Conservation (phyloP, 2,113 vertebrate species). For the Sula dactylatra region DNA sequence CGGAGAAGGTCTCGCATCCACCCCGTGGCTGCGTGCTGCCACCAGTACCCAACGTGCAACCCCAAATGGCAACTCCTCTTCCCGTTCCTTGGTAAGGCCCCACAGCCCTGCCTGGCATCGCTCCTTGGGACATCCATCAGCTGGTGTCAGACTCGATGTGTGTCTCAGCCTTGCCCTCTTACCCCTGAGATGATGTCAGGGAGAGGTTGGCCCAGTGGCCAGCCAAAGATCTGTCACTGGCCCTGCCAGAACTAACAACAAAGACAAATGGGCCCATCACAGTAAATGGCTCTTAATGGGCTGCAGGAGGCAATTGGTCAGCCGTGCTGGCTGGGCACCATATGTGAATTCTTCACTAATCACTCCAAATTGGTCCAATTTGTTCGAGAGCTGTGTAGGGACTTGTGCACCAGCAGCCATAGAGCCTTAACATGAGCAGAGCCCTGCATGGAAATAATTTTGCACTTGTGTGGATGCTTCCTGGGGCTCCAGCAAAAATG, state of each 20-base stretch:
- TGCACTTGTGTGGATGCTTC: constrained; percentile 25
- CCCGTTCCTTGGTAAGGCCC: not conserved
- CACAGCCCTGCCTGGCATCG: constrained; percentile 75
- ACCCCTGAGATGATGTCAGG: constrained; percentile 76
- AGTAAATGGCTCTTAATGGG: constrained; percentile 94
- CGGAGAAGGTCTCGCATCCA: not conserved
- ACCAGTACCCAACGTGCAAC: not conserved
- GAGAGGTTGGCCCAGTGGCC: constrained; percentile 77
- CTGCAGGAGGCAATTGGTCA: constrained; percentile 78
- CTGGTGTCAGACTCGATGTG: constrained; percentile 65
- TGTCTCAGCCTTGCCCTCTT: constrained; percentile 77
- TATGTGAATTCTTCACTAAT: constrained; percentile 90
- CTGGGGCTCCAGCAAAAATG: constrained; percentile 26
- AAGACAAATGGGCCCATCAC: constrained; percentile 97
- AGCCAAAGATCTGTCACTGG: constrained; percentile 83
- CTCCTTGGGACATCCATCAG: constrained; percentile 77
- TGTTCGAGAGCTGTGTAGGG: constrained; percentile 78
- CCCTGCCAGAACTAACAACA: constrained; percentile 80
- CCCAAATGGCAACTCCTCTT: not conserved
- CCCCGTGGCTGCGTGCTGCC: rapidly evolving
- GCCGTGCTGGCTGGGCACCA: constrained; percentile 81
- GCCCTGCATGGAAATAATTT: constrained; percentile 70
- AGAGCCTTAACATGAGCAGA: constrained; percentile 20
- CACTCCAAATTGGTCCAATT: constrained; percentile 90
- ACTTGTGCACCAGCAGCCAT: constrained; percentile 56